Conservation (phyloP, 2,888 invertebrate species). For the Helicoverpa assulta region DNA sequence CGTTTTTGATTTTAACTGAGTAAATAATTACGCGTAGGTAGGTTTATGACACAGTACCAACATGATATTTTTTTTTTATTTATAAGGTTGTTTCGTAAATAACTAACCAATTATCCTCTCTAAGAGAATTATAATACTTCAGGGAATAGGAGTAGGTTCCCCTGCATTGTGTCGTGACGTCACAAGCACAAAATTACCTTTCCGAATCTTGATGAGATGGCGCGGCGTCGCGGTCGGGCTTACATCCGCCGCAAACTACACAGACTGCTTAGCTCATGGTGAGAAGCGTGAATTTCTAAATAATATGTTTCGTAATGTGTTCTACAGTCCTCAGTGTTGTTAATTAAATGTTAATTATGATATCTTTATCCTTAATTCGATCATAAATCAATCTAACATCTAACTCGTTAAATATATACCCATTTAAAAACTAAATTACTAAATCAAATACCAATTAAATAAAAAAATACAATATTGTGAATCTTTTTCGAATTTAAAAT, state of each 20-base stretch:
- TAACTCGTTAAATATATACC: too few species aligned
- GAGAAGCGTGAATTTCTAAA: conserved; percentile 12
- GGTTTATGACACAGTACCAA: too few species aligned
- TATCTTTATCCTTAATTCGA: neutral
- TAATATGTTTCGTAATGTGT: conserved; percentile 6
- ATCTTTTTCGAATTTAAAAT: too few species aligned
- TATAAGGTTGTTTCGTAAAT: too few species aligned
- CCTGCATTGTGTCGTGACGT: conserved; percentile 36
- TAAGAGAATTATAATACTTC: conserved; percentile 9
- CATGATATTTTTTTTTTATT: too few species aligned
- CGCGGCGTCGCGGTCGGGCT: conserved; percentile 32
- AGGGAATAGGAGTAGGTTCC: conserved; percentile 6
- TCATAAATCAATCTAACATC: too few species aligned
- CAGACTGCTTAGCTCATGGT: conserved; percentile 41
- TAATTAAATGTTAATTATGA: neutral
- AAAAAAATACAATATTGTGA: too few species aligned
- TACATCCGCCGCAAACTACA: conserved; percentile 50
- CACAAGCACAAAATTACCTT: conserved; percentile 49
- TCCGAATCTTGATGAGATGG: conserved; percentile 50
- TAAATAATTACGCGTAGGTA: too few species aligned
- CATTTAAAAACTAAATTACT: too few species aligned
- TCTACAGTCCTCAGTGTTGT: conserved; percentile 8
- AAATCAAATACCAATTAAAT: too few species aligned
- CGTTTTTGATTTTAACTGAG: too few species aligned
- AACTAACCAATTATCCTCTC: conserved; percentile 7